Evolutionary conservation across 92 coral and sea anemone genomes (phyloP).

Genomic region (Porites divaricata): DNA sequence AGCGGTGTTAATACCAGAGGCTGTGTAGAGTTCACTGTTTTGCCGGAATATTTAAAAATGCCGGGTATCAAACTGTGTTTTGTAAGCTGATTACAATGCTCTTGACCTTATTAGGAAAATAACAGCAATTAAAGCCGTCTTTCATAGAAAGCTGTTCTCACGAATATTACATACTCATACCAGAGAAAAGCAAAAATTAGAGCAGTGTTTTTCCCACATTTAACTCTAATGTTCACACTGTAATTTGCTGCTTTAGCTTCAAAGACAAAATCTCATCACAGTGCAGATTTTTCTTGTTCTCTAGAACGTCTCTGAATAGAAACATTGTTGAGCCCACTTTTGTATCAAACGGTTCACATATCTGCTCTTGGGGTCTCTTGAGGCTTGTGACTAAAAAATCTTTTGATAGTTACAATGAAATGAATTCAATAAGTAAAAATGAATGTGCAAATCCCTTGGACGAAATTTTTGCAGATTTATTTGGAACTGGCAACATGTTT

Average conservation of each 20-base stretch:
- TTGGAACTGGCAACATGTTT: conserved; percentile 14
- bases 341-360: not conserved
- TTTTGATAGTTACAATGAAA: not conserved
- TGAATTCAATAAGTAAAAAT: not conserved
- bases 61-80: conserved; percentile 50
- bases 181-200: not conserved
- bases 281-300: conserved; percentile 4
- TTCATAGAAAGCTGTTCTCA: not conserved
- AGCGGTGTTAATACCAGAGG: not conserved
- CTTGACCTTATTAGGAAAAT: conserved; percentile 48
- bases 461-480: not conserved
- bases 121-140: not conserved
- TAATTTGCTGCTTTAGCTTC: not conserved
- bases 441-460: not conserved
- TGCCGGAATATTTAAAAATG: conserved; percentile 19
- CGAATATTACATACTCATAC: conserved; percentile 2
- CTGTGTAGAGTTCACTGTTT: not conserved
- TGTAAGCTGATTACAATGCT: conserved; percentile 27
- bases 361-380: conserved; percentile 11
- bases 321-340: not conserved
- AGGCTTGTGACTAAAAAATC: not conserved
- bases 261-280: not conserved
- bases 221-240: not conserved
- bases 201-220: not conserved
- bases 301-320: no score